Evolutionary conservation across 2,888 invertebrate genomes (phyloP), one percentile per base, ranked within the genome.

Genomic region (Phengaris alcon): DNA sequence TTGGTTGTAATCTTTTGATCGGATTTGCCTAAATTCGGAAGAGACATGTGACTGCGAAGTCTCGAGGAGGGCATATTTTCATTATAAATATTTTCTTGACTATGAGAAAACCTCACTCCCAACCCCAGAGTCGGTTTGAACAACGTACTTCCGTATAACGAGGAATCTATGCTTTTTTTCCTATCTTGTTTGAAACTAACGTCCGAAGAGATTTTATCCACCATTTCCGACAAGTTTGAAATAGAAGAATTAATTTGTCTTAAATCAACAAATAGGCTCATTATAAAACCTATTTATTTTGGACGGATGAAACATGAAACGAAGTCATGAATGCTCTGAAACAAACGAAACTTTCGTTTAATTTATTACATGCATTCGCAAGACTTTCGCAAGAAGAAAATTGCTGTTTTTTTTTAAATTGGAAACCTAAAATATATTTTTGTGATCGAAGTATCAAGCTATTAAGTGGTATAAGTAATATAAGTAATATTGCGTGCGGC

Each of bases 231-330:
- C 44, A 93, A 86, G 78, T 91, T 93, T 80, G 89, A 88, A 81
- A 93, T 93, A 76, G 93, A 93, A 77, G 93, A 88, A 82, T 91
- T 93, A 79, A 93, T 91, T 80, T 91, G 91, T 78, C 93, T 88
- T 83, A 93, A 87, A 84, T 93, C 93, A 79, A 93, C 93, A 82
- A 92, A 93, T 84, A 93, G 88, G 85, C 93, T 93, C 93, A 93
- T 93, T 80, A 78, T 88, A 80, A 76, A 57, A 73, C 75, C 64
- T 74, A 73, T 77, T 76, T 72, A 78, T 78, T 64, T 12, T 44
- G 5, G 22, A 59, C 35, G 35, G 64, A 35, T 6, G 7, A 22
- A 35, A 64, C 64, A 44, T 64, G 13, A 64, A 44, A 64, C 64
- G 64, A 13, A 64, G 10, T 64, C 35, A 64, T 75, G 52, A 15